These are phyloP conservation scores for Anser brachyrhynchus DNA, from an alignment of 2,113 vertebrate genomes.

Conservation along the genomic window DNA sequence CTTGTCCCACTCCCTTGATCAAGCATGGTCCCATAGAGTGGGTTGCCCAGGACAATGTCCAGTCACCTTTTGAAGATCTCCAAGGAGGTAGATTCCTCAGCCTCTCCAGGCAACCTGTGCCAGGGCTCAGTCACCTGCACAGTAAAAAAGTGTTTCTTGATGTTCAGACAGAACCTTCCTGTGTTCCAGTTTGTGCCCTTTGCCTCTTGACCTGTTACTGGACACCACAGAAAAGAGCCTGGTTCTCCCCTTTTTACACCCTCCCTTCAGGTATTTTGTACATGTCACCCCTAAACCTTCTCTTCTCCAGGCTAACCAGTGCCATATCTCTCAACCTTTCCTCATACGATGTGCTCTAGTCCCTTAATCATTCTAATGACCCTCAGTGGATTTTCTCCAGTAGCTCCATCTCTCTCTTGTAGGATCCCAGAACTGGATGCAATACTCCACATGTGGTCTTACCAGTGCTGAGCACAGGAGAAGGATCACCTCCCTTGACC, in stretches of 20 bases:
- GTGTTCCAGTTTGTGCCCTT: background rate
- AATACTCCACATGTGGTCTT: background rate
- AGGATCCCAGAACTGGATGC: background rate
- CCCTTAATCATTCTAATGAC: background rate
- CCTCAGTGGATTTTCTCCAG: background rate
- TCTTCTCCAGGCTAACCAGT: background rate
- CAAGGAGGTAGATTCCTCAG: background rate
- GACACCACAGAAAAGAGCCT: background rate
- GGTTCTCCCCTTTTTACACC: background rate
- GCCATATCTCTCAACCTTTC: background rate
- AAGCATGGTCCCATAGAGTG: background rate
- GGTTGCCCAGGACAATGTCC: background rate
- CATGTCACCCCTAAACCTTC: background rate
- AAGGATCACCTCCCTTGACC: background rate
- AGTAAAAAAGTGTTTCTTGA: background rate
- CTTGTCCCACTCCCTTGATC: background rate
- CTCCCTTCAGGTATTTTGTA: background rate
- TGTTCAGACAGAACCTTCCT: background rate
- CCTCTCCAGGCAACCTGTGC: background rate
- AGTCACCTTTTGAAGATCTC: background rate
- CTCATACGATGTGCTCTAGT: background rate
- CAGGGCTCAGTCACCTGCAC: fast-evolving
- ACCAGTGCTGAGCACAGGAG: background rate
- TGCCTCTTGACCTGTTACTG: background rate
- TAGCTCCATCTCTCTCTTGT: background rate